phyloP scores from a whole-genome alignment of 2,113 vertebrate genomes.

The Enhydra lutris region DNA sequence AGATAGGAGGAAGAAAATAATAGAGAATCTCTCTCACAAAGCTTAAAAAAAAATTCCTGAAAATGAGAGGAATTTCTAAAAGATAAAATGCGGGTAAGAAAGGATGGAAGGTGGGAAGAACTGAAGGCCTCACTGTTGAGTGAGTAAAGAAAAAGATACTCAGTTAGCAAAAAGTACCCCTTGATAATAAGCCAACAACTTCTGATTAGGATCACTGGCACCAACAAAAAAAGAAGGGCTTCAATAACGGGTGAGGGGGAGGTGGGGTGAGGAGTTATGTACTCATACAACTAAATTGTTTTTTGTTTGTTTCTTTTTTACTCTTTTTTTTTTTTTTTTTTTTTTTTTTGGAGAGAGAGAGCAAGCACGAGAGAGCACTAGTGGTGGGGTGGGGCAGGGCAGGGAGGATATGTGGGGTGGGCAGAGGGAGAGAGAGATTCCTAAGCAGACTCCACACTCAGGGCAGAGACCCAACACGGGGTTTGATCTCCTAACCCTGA shows the following conservation, averaged over 20 bases:
- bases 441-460: background rate
- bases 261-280: background rate
- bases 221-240: background rate
- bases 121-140: background rate
- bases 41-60: background rate
- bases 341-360: background rate
- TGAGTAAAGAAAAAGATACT: background rate
- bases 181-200: background rate
- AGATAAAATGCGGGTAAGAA: background rate
- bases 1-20: background rate
- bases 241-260: background rate
- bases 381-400: background rate
- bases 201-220: background rate
- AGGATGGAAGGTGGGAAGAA: background rate
- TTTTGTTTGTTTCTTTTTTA: background rate
- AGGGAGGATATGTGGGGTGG: background rate
- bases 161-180: background rate
- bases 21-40: background rate
- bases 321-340: too few relatives aligned
- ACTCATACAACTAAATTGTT: background rate
- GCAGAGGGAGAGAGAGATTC: background rate
- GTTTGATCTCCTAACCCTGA: background rate
- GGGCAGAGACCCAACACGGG: background rate
- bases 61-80: background rate
- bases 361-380: rapidly evolving